Evolutionary conservation across 2,888 invertebrate species (phyloP), one percentile per base, ranked within the genome.

Genomic region (Orthosia gracilis): DNA sequence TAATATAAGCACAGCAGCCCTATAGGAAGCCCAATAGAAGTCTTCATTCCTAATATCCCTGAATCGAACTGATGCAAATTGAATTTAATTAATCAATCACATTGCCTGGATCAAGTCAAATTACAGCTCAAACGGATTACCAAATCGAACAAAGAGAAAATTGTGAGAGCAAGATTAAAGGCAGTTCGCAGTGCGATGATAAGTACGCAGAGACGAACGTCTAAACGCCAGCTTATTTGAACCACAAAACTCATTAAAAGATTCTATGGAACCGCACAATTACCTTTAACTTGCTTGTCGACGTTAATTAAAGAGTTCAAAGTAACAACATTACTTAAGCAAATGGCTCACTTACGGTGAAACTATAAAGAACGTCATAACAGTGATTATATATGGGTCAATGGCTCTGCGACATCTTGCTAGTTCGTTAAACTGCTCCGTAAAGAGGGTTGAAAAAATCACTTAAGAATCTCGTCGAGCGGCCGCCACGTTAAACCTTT

Each of bases 401-500:
- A 93, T 88, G 91, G 89, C 89, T 92, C 82, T 91, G 92, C 93
- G 93, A 94, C 94, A 94, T 94, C 95, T 94, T 94, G 92, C 89
- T 93, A 92, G 93, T 94, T 94, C 94, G 93, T 94, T 94, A 94
- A 93, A 94, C 93, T 91, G 91, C 90, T 92, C 88, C 88, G 88
- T 89, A 87, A 89, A 90, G 90, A 91, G 90, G 89, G 90, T 91
- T 92, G 91, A 95, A 95, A 94, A 95, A 95, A 95, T 94, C 94
- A 94, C 94, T 95, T 94, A 94, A 93, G 94, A 94, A 94, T 91
- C 91, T 93, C 90, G 89, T 89, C 87, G 91, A 89, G 88, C 73
- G 73, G 90, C 90, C 90, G 88, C 92, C 92, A 93, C 93, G 94
- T 94, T 94, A 94, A 94, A 94, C 94, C 94, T 95, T 95, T 92